Base-by-base conservation (phyloP, 2,797 vertebrate species). In the Pseudotriccus pelzelni region DNA sequence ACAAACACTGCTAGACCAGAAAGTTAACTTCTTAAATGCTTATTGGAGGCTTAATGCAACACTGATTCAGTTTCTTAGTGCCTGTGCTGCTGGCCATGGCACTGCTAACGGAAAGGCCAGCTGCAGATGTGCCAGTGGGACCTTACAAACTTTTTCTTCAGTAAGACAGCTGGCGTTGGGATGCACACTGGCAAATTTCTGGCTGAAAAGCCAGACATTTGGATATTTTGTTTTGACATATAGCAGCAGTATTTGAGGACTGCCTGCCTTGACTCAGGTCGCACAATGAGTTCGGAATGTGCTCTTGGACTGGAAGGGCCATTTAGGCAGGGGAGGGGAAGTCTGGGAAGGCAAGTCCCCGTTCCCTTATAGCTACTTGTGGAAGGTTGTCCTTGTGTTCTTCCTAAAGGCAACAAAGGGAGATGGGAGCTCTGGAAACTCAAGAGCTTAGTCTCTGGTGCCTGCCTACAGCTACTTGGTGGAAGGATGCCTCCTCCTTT, bases 401-500 rank as follows among this genome's bases (percentile, higher is more conserved):
- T 79, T 79, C 34, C 73, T 47, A 88, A 87, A 58, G 41, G 43
- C 4, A 4, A 14, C 14, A 43, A 72, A 80, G 13, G 50, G 77
- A 84, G 67, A 70, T 44, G 62, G 53, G 52, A 84, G 43, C 69
- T 91, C 44, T 72, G 78, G 66, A 67, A 69, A 76, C 56, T 36
- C 0, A 2, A 43, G 66, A 64, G 36, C 2, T 82, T 77, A 27
- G 59, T 43, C 39, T 53, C 47, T 90, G 84, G 25, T 81, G 72
- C 62, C 44, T 73, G 56, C 77, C 85, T 34, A 8, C 58, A 74
- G 59, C 89, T 95, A 59, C 50, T 79, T 82, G 75, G 80, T 86
- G 82, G 90, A 95, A 93, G 53, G 69, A 77, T 60, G 47, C 52
- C 76, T 85, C 52, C 76, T 85, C 49, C 74, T 97, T 98, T 97